Base-by-base conservation (phyloP, 1,140 invertebrate species). In the Radopholus similis region DNA sequence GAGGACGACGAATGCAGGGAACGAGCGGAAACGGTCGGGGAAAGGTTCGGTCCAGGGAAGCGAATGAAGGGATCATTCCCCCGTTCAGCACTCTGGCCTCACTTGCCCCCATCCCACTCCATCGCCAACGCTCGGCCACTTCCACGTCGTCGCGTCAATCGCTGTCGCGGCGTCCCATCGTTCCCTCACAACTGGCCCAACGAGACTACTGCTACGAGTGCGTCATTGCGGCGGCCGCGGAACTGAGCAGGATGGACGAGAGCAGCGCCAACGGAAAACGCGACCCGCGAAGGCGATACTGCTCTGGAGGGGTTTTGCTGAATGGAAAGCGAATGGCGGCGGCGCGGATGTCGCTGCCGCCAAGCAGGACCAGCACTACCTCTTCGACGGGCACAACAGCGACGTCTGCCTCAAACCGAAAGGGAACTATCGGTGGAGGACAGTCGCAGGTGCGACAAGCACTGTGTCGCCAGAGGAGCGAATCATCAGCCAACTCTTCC, bases 361-460 rank as follows among this genome's bases (percentile, higher is more conserved):
- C 38, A 11, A 40, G 38, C 38, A 11, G 38, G n/a, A 40, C 38
- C n/a, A n/a, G n/a, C n/a, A n/a, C n/a, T n/a, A n/a, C n/a, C n/a
- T n/a, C n/a, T 40, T 37, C 59, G 13, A 30, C 51, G 18, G n/a
- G n/a, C n/a, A n/a, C n/a, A n/a, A n/a, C n/a, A n/a, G n/a, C n/a
- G n/a, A 42, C 28, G 23, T 62, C 49, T 30, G 30, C 28, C 38
- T 40, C 38, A 1, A 13, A 11, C 11, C n/a, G 13, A 13, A 65
- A 13, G 0, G 11, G 38, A 1, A 40, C 11, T 13, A 40, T 40
- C 11, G 38, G 11, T n/a, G n/a, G n/a, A 40, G n/a, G n/a, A 40
- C 38, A 40, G 38, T n/a, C 38, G n/a, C 38, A 40, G 38, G 11
- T n/a, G 11, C 38, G 28, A 66, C 55, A 56, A 32, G 37, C 62